Evolutionary conservation across 2,113 vertebrate genomes (phyloP), one percentile per base, ranked within the genome.

Genomic region (Orthonyx spaldingii): DNA sequence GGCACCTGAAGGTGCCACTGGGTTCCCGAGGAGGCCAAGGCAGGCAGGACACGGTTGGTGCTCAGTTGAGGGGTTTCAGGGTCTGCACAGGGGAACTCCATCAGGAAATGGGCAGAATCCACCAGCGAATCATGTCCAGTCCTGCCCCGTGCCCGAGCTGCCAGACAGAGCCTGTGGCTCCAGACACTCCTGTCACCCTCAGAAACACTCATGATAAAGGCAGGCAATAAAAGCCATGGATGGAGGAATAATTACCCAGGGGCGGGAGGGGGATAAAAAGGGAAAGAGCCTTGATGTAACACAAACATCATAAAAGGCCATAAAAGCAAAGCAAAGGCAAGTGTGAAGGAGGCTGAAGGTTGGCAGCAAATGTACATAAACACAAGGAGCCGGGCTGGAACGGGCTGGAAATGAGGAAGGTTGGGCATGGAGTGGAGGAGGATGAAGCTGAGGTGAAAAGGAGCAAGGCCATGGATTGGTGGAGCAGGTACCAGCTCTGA

Each of bases 301-400:
- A 95, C 76, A 97, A 97, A 96, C 87, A 96, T 85, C 87, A 61
- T 96, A 96, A 96, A 96, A 93, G 70, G 84, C 84, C 87, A 87
- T 96, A 96, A 97, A 96, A 85, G 70, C 72, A 68, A 84, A 94
- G 65, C 66, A 95, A 72, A 95, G 91, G 89, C 64, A 95, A 96
- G 84, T 93, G 81, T 85, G 92, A 93, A 95, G 89, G 89, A 95
- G 89, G 66, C 70, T 89, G 89, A 96, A 96, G 93, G 91, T 91
- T 95, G 87, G 66, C 84, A 95, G 74, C 81, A 33, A 90, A 76
- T 83, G 89, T 69, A 57, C 70, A 77, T 46, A 96, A 94, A 89
- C 89, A 95, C 70, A 81, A 66, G 70, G 74, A 95, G 66, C 53
- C 1, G 4, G 78, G 49, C 52, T 90, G 86, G 76, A 64, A 69